Evolutionary conservation across 2,113 vertebrate species (phyloP), one percentile per base, ranked within the genome.

Genomic region (Dendrocopos noguchii): DNA sequence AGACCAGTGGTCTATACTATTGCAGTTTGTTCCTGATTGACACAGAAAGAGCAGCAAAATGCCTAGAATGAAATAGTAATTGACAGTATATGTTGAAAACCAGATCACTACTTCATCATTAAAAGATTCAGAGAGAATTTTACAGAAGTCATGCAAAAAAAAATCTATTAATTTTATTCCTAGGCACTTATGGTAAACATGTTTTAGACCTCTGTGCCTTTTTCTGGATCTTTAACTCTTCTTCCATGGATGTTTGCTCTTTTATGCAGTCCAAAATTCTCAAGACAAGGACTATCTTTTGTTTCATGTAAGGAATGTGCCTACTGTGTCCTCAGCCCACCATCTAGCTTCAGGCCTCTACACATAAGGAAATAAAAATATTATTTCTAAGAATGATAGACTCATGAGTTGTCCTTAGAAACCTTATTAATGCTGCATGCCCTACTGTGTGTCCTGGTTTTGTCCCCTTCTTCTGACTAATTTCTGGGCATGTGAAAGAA

Each of bases 291-390:
- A 87, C 39, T 79, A 44, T 31, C 71, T 84, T 71, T 87, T 56
- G 52, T 93, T 93, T 84, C 21, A 36, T 13, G 7, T 33, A 56
- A 94, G 78, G 70, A 94, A 95, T 87, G 84, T 83, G 52, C 68
- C 87, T 78, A 92, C 75, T 59, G 42, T 82, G 89, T 78, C 88
- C 80, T 90, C 25, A 39, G 57, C 27, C 84, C 73, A 82, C 66
- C 9, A 46, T 80, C 68, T 75, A 85, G 33, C 28, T 82, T 77
- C 25, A 82, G 82, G 47, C n/a, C 64, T 85, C 61, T 65, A 56
- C 28, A 67, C 47, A 83, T 53, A 83, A 83, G 80, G 87, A 95
- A 92, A 80, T 63, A 77, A 85, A 93, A 96, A 95, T 95, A 95
- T 94, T 96, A 63, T 95, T 80, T 29, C 68, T 87, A 64, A 87